phyloP scores from a whole-genome alignment of 2,797 vertebrate species.

The Odontamblyopus lacepedii region DNA sequence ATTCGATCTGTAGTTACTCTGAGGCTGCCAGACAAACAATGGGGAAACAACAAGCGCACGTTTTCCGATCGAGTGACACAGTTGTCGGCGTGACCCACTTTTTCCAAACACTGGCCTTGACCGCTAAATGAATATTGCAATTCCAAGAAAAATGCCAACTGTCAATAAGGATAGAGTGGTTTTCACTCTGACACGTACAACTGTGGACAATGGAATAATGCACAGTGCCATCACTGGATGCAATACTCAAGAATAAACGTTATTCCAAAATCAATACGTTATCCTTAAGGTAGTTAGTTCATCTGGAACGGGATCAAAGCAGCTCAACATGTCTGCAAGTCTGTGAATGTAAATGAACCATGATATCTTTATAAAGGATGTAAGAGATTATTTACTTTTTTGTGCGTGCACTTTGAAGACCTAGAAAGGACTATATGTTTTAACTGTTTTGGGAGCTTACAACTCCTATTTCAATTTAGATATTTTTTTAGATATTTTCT shows the following conservation, averaged over 20 bases:
- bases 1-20: conserved; percentile 19
- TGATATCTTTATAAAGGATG: background rate
- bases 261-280: conserved; percentile 14
- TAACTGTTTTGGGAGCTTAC: background rate
- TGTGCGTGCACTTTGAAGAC: background rate
- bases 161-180: conserved; percentile 36
- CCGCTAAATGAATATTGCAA: conserved; percentile 20
- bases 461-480: background rate
- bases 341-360: background rate
- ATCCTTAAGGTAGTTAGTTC: conserved; percentile 15
- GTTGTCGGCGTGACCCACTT: conserved; percentile 51
- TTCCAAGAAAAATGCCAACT: conserved; percentile 49
- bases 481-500: background rate
- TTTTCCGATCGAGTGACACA: conserved; percentile 2
- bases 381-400: background rate
- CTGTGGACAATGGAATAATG: background rate
- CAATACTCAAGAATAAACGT: conserved; percentile 6
- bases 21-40: conserved; percentile 18
- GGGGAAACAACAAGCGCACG: conserved; percentile 9
- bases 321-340: conserved; percentile 4
- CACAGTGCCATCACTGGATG: background rate
- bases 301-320: conserved; percentile 11
- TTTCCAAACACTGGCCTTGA: conserved; percentile 33
- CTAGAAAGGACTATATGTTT: background rate
- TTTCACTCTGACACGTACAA: conserved; percentile 6